A percentile compares a stretch with the other conserved stretches of the same genome.
Conservation (phyloP, 2,113 vertebrate genomes). For the Clinocottus analis region DNA sequence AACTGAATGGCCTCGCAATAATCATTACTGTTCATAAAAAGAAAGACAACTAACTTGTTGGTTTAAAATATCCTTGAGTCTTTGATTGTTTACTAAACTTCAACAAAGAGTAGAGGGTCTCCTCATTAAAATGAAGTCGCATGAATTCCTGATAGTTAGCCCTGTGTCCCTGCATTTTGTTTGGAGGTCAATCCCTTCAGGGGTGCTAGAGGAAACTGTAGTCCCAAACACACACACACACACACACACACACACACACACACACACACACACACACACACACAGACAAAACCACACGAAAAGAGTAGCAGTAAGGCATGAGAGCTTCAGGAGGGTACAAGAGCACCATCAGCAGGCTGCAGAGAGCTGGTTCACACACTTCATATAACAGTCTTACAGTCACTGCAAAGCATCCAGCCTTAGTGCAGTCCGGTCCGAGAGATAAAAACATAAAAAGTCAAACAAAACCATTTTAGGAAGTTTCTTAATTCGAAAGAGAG, state of each 20-base stretch:
- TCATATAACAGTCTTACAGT: conserved; percentile 46
- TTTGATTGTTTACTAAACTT: neutral
- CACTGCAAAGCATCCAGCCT: conserved; percentile 16
- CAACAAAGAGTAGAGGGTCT: neutral
- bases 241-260: neutral
- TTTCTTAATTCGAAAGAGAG: neutral
- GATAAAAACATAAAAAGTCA: neutral
- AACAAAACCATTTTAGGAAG: neutral
- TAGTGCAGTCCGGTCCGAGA: neutral
- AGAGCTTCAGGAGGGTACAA: conserved; percentile 40
- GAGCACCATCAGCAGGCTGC: conserved; percentile 62
- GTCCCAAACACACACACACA: conserved; percentile 9
- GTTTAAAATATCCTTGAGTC: neutral
- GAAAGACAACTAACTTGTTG: neutral
- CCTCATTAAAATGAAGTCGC: conserved; percentile 5
- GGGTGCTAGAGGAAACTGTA: conserved; percentile 46
- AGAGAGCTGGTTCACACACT: conserved; percentile 58
- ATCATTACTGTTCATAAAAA: neutral
- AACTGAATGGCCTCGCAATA: neutral
- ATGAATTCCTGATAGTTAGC: conserved; percentile 43
- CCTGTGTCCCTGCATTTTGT: conserved; percentile 57
- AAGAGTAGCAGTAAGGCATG: conserved; percentile 5
- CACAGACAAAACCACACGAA: conserved; percentile 5
- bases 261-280: conserved; percentile 19
- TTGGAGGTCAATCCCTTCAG: conserved; percentile 67